Conservation (phyloP, 2,113 vertebrate genomes). For the Morone saxatilis region DNA sequence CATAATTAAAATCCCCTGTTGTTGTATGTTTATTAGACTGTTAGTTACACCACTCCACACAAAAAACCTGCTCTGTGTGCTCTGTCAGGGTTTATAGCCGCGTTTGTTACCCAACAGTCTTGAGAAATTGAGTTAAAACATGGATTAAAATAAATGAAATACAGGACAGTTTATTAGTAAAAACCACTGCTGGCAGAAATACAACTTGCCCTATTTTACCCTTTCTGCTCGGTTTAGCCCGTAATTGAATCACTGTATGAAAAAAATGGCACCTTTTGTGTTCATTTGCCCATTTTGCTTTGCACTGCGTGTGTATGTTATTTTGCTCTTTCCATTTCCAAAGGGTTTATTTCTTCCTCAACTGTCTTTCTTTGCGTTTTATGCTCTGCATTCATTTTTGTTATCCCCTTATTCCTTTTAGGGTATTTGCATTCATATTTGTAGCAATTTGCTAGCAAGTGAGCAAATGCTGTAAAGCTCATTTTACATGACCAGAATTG, state of each 20-base stretch:
- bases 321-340: background rate
- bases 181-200: conserved; percentile 18
- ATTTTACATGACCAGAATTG: background rate
- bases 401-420: background rate
- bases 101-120: conserved; percentile 29
- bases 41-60: background rate
- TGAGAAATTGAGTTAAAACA: conserved; percentile 18
- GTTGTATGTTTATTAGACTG: background rate
- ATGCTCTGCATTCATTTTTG: background rate
- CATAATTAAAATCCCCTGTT: background rate
- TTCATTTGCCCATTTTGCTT: background rate
- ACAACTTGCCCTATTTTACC: background rate
- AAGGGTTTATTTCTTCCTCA: background rate
- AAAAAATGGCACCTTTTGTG: background rate
- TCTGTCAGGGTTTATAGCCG: background rate
- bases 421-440: background rate
- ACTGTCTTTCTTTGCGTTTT: background rate
- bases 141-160: conserved; percentile 20
- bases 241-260: conserved; percentile 28
- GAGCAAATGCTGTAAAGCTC: background rate
- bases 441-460: background rate
- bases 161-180: conserved; percentile 10
- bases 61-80: conserved; percentile 1
- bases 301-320: no score
- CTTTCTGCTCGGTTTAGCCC: conserved; percentile 20